phyloP scores from a whole-genome alignment of 2,797 vertebrate genomes.

The Carduelis carduelis region DNA sequence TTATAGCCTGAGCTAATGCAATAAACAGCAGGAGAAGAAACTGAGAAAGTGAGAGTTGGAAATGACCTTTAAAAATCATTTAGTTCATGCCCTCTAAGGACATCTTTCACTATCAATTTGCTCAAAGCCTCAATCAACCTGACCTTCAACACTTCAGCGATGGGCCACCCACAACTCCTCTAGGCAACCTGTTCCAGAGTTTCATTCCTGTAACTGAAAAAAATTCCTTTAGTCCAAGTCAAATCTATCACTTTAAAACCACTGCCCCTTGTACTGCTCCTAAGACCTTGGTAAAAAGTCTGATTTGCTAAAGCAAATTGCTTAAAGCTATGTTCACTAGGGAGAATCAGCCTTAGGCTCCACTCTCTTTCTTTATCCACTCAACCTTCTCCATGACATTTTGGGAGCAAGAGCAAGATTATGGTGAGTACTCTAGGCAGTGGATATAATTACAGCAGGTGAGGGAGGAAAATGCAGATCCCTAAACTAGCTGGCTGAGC shows the following conservation, averaged over 20 bases:
- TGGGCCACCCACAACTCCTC: not conserved
- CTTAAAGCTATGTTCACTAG: rapidly evolving
- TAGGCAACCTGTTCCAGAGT: not conserved
- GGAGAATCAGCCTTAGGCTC: not conserved
- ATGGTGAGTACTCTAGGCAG: not conserved
- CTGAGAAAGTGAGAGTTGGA: not conserved
- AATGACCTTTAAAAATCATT: not conserved
- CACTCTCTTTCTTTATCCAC: not conserved
- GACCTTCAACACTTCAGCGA: not conserved
- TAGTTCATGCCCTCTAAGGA: not conserved
- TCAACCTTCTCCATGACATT: not conserved
- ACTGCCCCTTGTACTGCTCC: not conserved
- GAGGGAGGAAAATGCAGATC: not conserved
- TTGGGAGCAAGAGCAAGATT: not conserved
- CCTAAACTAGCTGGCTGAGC: not conserved
- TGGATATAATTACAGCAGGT: not conserved
- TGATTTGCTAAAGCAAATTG: not conserved
- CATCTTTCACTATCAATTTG: not conserved
- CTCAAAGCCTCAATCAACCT: not conserved
- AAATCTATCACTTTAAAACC: not conserved
- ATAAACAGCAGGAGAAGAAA: not conserved
- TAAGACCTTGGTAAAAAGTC: not conserved
- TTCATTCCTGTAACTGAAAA: not conserved
- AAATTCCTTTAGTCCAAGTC: not conserved
- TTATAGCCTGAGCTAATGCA: not conserved